These are phyloP conservation scores for Maconellicoccus hirsutus DNA, from an alignment of 1,140 invertebrate species.

Conservation along the genomic window DNA sequence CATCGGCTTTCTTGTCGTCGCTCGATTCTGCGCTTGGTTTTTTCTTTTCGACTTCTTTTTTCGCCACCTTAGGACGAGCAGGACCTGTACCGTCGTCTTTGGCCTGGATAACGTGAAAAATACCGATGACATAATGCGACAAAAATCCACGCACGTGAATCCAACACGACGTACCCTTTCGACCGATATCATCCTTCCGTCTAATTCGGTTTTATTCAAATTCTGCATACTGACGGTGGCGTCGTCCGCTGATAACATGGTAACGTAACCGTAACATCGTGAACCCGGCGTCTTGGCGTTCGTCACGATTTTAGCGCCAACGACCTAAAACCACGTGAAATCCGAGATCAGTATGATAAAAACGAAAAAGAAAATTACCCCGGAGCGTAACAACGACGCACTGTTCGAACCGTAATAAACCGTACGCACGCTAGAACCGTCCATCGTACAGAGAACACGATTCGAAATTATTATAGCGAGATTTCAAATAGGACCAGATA, in stretches of 20 bases:
- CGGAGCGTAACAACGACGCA: not conserved
- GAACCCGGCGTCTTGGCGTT: slow-evolving; percentile 82
- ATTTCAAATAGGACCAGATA: slow-evolving; percentile 24
- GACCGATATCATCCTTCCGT: slow-evolving; percentile 85
- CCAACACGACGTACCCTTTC: slow-evolving; percentile 50
- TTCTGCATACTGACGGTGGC: slow-evolving; percentile 80
- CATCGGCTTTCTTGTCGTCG: slow-evolving; percentile 2
- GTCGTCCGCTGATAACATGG: slow-evolving; percentile 78
- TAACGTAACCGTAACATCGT: slow-evolving; percentile 88
- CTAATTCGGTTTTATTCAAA: slow-evolving; percentile 77
- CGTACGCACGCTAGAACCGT: not conserved
- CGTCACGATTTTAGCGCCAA: slow-evolving; percentile 91
- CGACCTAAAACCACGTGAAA: slow-evolving; percentile 36
- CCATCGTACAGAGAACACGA: slow-evolving; percentile 22
- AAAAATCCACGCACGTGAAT: too few species aligned
- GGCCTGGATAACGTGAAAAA: slow-evolving; percentile 27
- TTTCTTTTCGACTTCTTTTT: slow-evolving; percentile 29
- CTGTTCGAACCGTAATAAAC: slow-evolving; percentile 13
- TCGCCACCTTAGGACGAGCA: slow-evolving; percentile 26
- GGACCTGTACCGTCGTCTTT: slow-evolving; percentile 31
- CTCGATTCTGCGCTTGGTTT: not conserved
- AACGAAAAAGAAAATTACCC: too few species aligned
- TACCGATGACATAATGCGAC: not conserved
- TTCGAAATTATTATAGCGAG: not conserved
- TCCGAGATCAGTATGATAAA: not conserved